Base-by-base conservation (phyloP, 1,140 invertebrate species). In the Drosophila arizonae region DNA sequence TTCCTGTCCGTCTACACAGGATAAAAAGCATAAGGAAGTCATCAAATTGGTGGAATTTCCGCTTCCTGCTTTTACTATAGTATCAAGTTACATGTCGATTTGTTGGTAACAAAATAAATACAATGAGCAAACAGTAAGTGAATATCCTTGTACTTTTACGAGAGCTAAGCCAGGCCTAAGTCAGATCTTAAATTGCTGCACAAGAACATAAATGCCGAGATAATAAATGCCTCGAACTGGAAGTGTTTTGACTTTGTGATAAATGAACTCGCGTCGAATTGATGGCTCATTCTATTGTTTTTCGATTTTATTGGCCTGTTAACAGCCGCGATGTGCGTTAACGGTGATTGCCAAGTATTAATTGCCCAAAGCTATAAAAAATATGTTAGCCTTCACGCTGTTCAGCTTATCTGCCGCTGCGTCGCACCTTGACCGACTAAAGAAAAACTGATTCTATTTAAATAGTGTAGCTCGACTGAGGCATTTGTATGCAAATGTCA, bases 1-100 rank as follows among this genome's bases (percentile, higher is more conserved):
- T 43, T 2, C 41, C 6, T 39, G 10, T 39, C 36, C 36, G 36
- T 39, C 11, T 39, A 1, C 36, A 39, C 11, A 11, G 55, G 24
- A 56, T 48, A 30, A 51, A 73, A 73, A 69, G 39, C 71, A 69
- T 45, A 55, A 66, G 80, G 76, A 76, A 72, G 72, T 76, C 65
- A 56, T 76, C 78, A 79, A 84, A 84, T 84, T 79, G 77, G 62
- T 77, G 65, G 57, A 72, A 73, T 85, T 84, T 84, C 76, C 76
- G 80, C 33, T 76, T 76, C 76, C 76, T 66, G 51, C 71, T 71
- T 46, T 60, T 41, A 43, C 63, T 46, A 21, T 39, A 51, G 69
- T 72, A 50, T 15, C 56, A 30, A 48, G 71, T 73, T 62, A 48
- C 41, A 30, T 60, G 48, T 6, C 26, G 15, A n/a, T 36, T 28